Conservation (phyloP, 2,888 invertebrate species). For the Geophilus truncorum region DNA sequence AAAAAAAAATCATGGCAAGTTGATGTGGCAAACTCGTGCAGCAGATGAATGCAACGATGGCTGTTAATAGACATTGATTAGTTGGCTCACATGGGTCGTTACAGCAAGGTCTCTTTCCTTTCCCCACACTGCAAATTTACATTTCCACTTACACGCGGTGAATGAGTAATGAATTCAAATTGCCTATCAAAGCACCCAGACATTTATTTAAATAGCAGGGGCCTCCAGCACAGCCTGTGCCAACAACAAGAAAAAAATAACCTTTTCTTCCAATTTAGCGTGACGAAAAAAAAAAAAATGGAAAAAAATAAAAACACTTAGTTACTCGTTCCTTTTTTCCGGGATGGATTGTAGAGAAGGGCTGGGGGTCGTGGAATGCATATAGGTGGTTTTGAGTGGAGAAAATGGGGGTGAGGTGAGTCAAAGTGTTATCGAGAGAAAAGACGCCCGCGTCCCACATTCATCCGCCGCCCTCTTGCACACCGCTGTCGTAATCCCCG, state of each 20-base stretch:
- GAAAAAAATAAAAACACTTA: not conserved
- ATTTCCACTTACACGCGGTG: constrained; percentile 33
- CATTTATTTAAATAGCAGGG: constrained; percentile 33
- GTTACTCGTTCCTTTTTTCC: not conserved
- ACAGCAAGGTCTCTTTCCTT: not conserved
- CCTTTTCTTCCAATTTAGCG: too few species aligned
- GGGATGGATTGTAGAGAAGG: too few species aligned
- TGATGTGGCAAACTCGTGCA: too few species aligned
- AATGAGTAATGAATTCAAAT: constrained; percentile 35
- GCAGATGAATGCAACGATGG: constrained; percentile 28
- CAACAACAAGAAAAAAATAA: not conserved
- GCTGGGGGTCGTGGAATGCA: too few species aligned
- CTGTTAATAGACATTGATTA: constrained; percentile 35
- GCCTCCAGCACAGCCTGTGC: constrained; percentile 13
- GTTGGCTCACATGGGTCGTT: constrained; percentile 28
- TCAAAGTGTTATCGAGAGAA: not conserved
- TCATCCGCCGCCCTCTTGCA: too few species aligned
- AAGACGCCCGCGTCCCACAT: not conserved
- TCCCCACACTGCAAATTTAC: constrained; percentile 33
- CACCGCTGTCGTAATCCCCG: constrained; percentile 19
- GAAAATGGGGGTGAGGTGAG: constrained; percentile 10
- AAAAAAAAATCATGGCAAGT: too few species aligned
- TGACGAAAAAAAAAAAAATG: not conserved
- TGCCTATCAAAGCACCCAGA: constrained; percentile 32
- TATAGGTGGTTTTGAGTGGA: too few species aligned